A percentile compares a stretch with the other conserved stretches of the same genome.
These are phyloP conservation scores for Ptychoptera contaminata DNA, from an alignment of 2,888 invertebrate species.

Conservation along the genomic window DNA sequence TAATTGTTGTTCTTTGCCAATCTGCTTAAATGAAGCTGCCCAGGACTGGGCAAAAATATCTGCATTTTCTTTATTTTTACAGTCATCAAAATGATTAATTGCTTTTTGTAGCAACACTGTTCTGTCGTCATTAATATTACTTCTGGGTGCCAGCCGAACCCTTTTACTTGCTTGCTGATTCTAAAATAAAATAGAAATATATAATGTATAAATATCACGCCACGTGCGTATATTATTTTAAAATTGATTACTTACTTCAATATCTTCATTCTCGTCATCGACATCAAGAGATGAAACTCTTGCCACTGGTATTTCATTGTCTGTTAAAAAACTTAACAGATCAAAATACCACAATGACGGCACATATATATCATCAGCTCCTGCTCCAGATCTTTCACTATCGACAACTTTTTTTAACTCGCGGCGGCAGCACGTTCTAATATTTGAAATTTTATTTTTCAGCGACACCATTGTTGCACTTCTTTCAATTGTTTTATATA, in stretches of 20 bases:
- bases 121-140: background rate
- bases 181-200: background rate
- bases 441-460: too few relatives aligned
- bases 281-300: background rate
- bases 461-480: background rate
- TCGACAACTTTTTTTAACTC: too few relatives aligned
- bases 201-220: background rate
- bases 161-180: background rate
- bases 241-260: background rate
- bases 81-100: background rate
- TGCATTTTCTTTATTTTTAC: background rate
- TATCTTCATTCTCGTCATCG: too few relatives aligned
- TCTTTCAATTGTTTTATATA: background rate
- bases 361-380: too few relatives aligned
- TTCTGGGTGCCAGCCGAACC: background rate
- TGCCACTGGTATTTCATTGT: too few relatives aligned
- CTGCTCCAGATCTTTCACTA: too few relatives aligned
- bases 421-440: too few relatives aligned
- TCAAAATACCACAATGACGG: too few relatives aligned
- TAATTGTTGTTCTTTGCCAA: slow-evolving; percentile 2
- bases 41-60: background rate
- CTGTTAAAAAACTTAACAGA: too few relatives aligned
- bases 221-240: background rate
- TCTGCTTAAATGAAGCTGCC: too few relatives aligned
- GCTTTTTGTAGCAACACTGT: background rate